These are phyloP conservation scores for Aporophyla nigra DNA, from an alignment of 2,888 invertebrate species.

Conservation along the genomic window DNA sequence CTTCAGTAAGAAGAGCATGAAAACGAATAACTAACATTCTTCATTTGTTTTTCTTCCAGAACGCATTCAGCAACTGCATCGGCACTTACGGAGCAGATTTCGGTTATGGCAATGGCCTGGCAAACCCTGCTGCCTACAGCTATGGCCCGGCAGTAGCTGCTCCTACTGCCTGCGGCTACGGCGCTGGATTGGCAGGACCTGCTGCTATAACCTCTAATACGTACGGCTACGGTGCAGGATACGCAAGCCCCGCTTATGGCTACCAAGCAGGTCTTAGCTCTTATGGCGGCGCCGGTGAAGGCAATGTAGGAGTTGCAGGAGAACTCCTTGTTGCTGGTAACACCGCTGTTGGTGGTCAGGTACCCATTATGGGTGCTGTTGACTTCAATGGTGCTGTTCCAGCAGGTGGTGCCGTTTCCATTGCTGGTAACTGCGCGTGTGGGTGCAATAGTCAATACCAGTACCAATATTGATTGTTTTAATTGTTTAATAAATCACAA, in stretches of 20 bases:
- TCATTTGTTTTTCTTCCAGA: slow-evolving; percentile 31
- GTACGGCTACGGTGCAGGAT: slow-evolving; percentile 22
- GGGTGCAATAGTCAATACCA: slow-evolving; percentile 47
- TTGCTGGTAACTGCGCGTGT: slow-evolving; percentile 68
- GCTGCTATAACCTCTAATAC: slow-evolving; percentile 14
- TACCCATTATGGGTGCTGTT: slow-evolving; percentile 70
- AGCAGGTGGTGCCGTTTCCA: slow-evolving; percentile 69
- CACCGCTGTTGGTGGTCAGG: slow-evolving; percentile 60
- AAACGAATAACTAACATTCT: too few relatives aligned
- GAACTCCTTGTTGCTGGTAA: slow-evolving; percentile 64
- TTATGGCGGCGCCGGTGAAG: slow-evolving; percentile 61
- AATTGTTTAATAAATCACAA: slow-evolving; percentile 44
- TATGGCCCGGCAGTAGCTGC: slow-evolving; percentile 8
- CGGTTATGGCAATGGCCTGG: slow-evolving; percentile 21
- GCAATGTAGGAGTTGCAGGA: slow-evolving; percentile 58
- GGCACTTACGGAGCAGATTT: slow-evolving; percentile 28
- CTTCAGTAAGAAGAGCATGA: too few relatives aligned
- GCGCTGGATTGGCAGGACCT: slow-evolving; percentile 25
- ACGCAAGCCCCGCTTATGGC: slow-evolving; percentile 19
- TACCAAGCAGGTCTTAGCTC: slow-evolving; percentile 26
- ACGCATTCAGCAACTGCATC: slow-evolving; percentile 21
- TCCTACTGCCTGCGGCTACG: slow-evolving; percentile 9
- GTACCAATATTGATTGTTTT: slow-evolving; percentile 37
- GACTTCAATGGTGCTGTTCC: slow-evolving; percentile 67
- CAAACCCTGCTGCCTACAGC: slow-evolving; percentile 26